These are phyloP conservation scores for Microtus californicus DNA, from an alignment of 2,797 vertebrate genomes.

Conservation along the genomic window DNA sequence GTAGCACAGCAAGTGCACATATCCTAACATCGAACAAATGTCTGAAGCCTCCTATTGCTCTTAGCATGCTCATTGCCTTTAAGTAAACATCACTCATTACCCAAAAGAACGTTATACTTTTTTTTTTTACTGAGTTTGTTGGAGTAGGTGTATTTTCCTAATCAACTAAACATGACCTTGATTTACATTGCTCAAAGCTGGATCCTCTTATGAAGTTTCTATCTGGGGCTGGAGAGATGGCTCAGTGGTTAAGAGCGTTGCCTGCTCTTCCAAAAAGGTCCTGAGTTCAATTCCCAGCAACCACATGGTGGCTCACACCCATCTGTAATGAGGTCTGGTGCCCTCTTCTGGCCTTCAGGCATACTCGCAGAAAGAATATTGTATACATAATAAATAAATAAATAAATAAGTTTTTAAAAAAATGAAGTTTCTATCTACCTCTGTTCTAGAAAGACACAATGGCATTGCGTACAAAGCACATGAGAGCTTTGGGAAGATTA, in stretches of 20 bases:
- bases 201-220: too few species aligned
- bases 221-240: neutral
- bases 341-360: too few species aligned
- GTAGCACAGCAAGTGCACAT: neutral
- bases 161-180: neutral
- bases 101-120: neutral
- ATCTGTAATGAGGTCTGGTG: too few species aligned
- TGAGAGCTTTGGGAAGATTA: neutral
- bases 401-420: too few species aligned
- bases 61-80: neutral
- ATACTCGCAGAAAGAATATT: too few species aligned
- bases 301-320: too few species aligned
- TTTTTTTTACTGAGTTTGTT: neutral
- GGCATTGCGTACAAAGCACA: accelerated
- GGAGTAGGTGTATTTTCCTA: neutral
- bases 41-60: neutral
- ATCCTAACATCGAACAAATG: neutral
- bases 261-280: too few species aligned
- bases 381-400: too few species aligned
- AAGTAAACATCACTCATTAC: neutral
- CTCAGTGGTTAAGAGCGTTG: too few species aligned
- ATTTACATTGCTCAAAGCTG: neutral
- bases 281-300: too few species aligned
- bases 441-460: neutral
- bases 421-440: neutral